These are phyloP conservation scores for Notoglanidium macrostoma DNA, from an alignment of 2,797 vertebrate species.

Conservation along the genomic window DNA sequence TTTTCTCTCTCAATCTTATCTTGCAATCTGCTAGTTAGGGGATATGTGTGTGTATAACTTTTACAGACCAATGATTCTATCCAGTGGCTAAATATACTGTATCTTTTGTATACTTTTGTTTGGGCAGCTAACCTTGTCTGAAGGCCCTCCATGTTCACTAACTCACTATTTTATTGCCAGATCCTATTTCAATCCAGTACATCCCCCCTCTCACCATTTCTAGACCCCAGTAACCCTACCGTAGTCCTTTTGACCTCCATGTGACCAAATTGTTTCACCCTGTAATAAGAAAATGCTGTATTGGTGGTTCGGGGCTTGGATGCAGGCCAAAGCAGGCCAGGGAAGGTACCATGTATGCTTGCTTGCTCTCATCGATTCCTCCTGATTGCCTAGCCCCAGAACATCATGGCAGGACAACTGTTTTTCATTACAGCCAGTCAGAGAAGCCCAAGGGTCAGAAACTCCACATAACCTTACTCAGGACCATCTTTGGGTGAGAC, in stretches of 20 bases:
- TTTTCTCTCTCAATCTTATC: background rate
- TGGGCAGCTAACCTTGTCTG: background rate
- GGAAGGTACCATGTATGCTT: conserved; percentile 37
- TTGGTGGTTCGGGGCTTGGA: conserved; percentile 33
- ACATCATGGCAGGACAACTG: conserved; percentile 57
- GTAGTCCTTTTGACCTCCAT: background rate
- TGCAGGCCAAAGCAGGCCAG: conserved; percentile 24
- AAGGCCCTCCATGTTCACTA: background rate
- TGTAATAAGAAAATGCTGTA: conserved; percentile 50
- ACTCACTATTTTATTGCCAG: conserved; percentile 31
- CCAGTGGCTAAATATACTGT: background rate
- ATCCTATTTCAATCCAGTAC: conserved; percentile 5
- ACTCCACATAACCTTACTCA: conserved; percentile 41
- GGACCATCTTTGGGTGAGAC: conserved; percentile 31
- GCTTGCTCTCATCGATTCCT: conserved; percentile 46
- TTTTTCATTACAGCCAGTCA: conserved; percentile 55
- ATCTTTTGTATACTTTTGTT: background rate
- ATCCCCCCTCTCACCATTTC: background rate
- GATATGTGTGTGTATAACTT: background rate
- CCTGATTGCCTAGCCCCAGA: conserved; percentile 44
- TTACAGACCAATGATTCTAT: background rate
- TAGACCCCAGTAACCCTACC: conserved; percentile 33
- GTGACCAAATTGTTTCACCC: conserved; percentile 49
- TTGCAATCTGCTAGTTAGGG: background rate
- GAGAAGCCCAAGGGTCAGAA: conserved; percentile 46